Evolutionary conservation across 1,140 invertebrate genomes (phyloP), one percentile per base, ranked within the genome.

Genomic region (Dysdera silvatica): DNA sequence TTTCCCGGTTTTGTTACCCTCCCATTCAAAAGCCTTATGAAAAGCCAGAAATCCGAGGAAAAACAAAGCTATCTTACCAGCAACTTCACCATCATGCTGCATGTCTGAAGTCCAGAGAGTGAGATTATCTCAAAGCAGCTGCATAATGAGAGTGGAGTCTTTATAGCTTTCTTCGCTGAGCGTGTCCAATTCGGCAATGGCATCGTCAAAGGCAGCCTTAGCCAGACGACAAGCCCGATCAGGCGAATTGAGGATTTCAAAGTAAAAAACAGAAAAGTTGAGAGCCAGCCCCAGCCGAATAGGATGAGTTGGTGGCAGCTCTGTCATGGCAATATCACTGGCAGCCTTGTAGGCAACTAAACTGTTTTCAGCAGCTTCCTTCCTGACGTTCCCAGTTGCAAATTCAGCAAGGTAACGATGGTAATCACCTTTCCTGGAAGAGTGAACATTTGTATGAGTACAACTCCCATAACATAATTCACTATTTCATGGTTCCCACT

Each of bases 141-240:
- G 95, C 95, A 98, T 98, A 75, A 98, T 98, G 67, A 97, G 85
- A 71, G 95, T 97, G 53, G 92, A 95, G 84, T 98, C 95, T 83
- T 97, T 97, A 82, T 97, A 97, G 76, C 89, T 93, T 78, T 97
- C 94, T 82, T 97, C 94, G 73, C 87, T 92, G 67, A 98, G 82
- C 65, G 91, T 96, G 45, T 67, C 94, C 71, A 98, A 81, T 78
- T 97, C 94, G 52, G 93, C 93, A 78, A 98, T 97, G 72, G 94
- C 94, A 81, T 96, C 93, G 81, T 97, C 94, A 79, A 97, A 97
- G 41, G 94, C 93, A 71, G 90, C 88, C 81, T 95, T 96, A 65
- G 93, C 92, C 69, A 96, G 82, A 74, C 92, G 87, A 80, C 92
- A 96, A 71, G 93, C 93, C 78, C 91, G 87, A 78, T 98, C 93